Evolutionary conservation across 92 coral and sea anemone genomes (phyloP).

Genomic region (Epizoanthus ramosus): DNA sequence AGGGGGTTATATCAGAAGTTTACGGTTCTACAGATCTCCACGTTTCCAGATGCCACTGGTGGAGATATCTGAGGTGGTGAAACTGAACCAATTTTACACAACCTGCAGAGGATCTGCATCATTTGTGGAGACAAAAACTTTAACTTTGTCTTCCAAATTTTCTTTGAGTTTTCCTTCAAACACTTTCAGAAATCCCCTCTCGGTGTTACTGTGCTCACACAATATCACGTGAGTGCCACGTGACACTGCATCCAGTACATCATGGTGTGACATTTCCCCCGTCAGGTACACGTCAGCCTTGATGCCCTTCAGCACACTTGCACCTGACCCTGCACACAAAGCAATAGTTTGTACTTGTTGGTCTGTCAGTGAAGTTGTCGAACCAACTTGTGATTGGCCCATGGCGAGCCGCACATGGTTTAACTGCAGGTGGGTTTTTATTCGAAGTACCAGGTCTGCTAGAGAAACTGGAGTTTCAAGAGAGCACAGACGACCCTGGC

Average conservation of each 20-base stretch:
- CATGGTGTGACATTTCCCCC: slow-evolving; percentile 99
- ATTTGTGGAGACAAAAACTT: slow-evolving; percentile 59
- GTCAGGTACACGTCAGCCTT: slow-evolving; percentile 90
- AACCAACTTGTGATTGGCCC: slow-evolving; percentile 17
- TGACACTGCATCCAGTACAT: slow-evolving; percentile 88
- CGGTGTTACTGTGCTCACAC: slow-evolving; percentile 98
- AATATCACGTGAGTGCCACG: slow-evolving; percentile 88
- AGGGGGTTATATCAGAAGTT: too few relatives aligned
- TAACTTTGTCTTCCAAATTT: slow-evolving; percentile 66
- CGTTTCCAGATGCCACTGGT: too few relatives aligned
- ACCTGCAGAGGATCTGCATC: slow-evolving; percentile 89
- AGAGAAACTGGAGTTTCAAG: slow-evolving; percentile 64
- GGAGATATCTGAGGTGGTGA: too few relatives aligned
- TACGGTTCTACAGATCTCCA: too few relatives aligned
- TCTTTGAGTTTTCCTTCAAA: slow-evolving; percentile 62
- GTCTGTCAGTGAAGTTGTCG: slow-evolving; percentile 32
- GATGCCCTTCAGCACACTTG: slow-evolving; percentile 78
- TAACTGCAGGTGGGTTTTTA: slow-evolving; percentile 78
- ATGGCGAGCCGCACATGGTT: slow-evolving; percentile 80
- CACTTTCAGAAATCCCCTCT: slow-evolving; percentile 82
- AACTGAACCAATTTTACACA: slow-evolving; percentile 37
- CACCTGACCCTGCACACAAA: slow-evolving; percentile 98
- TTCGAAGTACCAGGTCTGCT: slow-evolving; percentile 61
- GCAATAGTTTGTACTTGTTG: slow-evolving; percentile 77
- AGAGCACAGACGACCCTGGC: slow-evolving; percentile 86